Evolutionary conservation across 2,888 invertebrate species (phyloP), one percentile per base, ranked within the genome.

Genomic region (Xestoiulus laeticollis): DNA sequence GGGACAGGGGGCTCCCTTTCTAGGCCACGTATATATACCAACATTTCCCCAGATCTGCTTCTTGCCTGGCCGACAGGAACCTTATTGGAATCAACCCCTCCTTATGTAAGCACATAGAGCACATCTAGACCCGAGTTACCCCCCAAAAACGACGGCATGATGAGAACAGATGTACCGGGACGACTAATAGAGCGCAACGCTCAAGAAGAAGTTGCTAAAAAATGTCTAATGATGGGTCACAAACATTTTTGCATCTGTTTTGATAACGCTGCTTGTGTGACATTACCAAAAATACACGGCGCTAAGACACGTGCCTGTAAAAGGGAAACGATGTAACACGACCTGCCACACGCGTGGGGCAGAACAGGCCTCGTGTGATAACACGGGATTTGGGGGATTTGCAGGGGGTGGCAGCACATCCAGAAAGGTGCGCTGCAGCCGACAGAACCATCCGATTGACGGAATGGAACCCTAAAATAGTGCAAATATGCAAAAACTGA

Each of bases 161-260:
- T 84, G 84, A 84, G 84, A 84, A 84, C 84, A 84, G 84, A 84
- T 84, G 84, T 33, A 84, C 48, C 48, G 26, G 26, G 68, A 26
- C 19, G 68, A 68, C 68, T 33, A 43, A 84, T 43, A 84, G 84
- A 33, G 38, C 43, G 84, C 32, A 30, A 30, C 33, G 84, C n/a
- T 6, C 68, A 8, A n/a, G 38, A 43, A 84, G 84, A 84, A 22
- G 84, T 84, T 33, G n/a, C 84, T 33, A 84, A 84, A 84, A 84
- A 84, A 84, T 43, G 43, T 84, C 33, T 84, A 43, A 84, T 84
- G 84, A 43, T 84, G 84, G 84, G 84, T 84, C 84, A 33, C 84
- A 22, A n/a, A n/a, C 33, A 22, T 33, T 84, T 86, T 86, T 48
- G 86, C 86, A 86, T 86, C 86, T 86, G 86, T 86, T 86, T 86